These are phyloP conservation scores for Alexandromys fortis DNA, from an alignment of 2,113 vertebrate genomes.

Conservation along the genomic window DNA sequence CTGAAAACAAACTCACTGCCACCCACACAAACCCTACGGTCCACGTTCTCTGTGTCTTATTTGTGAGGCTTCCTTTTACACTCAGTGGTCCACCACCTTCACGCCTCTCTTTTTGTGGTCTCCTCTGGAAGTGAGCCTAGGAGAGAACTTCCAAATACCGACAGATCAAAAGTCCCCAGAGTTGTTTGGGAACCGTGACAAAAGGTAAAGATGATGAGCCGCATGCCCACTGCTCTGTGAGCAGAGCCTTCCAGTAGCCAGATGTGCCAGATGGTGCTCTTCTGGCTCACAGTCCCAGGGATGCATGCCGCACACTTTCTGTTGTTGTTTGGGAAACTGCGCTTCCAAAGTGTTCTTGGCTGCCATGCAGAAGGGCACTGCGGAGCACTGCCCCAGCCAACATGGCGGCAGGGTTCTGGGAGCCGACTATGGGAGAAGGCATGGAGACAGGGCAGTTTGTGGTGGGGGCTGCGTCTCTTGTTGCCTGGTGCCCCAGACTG, in stretches of 20 bases:
- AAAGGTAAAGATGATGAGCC: background rate
- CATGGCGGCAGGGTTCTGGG: too few relatives aligned
- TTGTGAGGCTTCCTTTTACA: background rate
- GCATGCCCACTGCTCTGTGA: background rate
- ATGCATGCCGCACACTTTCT: background rate
- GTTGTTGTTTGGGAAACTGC: background rate
- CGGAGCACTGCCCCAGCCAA: too few relatives aligned
- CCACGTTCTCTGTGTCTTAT: background rate
- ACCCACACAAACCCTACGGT: background rate
- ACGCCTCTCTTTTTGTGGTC: background rate
- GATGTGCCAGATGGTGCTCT: background rate
- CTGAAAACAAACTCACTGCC: background rate
- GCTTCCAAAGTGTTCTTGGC: background rate
- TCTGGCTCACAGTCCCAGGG: background rate
- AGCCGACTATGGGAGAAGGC: fast-evolving
- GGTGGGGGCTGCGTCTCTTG: background rate
- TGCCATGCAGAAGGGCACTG: too few relatives aligned
- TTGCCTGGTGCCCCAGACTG: background rate
- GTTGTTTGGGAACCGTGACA: background rate
- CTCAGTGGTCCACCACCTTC: background rate
- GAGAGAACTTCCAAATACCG: background rate
- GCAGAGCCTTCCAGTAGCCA: background rate
- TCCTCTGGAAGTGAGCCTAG: background rate
- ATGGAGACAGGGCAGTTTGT: background rate
- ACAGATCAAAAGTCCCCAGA: background rate